These are phyloP conservation scores for Drosophila differens DNA, from an alignment of 2,888 invertebrate species.

Conservation along the genomic window DNA sequence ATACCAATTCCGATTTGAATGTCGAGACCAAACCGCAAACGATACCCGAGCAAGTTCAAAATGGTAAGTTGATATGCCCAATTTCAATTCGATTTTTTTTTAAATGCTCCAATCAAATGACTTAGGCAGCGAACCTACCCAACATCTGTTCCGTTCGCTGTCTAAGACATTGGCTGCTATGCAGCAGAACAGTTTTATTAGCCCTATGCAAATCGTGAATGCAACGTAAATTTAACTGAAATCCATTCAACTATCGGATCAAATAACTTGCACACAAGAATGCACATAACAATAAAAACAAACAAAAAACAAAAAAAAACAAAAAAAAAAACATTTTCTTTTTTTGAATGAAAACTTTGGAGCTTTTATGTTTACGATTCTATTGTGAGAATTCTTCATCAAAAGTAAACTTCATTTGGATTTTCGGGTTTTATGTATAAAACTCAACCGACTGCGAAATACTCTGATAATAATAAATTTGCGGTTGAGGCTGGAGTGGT, in stretches of 20 bases:
- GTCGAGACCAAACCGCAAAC: slow-evolving; percentile 34
- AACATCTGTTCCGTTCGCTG: slow-evolving; percentile 30
- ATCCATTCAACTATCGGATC: background rate
- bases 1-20: slow-evolving; percentile 38
- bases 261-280: slow-evolving; percentile 14
- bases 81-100: background rate
- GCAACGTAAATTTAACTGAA: slow-evolving; percentile 4
- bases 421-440: background rate
- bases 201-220: slow-evolving; percentile 33
- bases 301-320: background rate
- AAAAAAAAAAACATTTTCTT: background rate
- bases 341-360: slow-evolving; percentile 6
- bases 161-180: background rate
- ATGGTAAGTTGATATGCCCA: slow-evolving; percentile 62
- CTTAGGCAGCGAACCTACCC: slow-evolving; percentile 41
- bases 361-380: slow-evolving; percentile 4
- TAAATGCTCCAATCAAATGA: slow-evolving; percentile 26
- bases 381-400: background rate
- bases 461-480: background rate
- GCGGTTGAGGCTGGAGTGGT: too few relatives aligned
- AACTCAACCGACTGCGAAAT: background rate
- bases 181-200: slow-evolving; percentile 1
- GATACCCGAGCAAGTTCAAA: slow-evolving; percentile 63
- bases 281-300: slow-evolving; percentile 13
- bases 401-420: slow-evolving; percentile 7